These are phyloP conservation scores for Congeria kusceri DNA, from an alignment of 2,888 invertebrate species.

Conservation along the genomic window DNA sequence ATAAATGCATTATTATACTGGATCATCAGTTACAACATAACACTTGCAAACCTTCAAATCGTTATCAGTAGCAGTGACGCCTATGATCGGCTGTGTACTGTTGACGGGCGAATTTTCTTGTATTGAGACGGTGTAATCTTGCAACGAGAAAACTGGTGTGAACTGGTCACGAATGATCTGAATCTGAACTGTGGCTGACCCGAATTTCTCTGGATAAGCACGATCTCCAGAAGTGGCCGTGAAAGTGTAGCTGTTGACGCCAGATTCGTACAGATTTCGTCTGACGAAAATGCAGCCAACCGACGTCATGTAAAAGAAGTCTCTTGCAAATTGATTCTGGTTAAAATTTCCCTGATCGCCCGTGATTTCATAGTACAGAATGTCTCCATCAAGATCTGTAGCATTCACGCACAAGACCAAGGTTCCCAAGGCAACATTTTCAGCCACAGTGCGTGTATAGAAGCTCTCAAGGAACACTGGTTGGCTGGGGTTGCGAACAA, in stretches of 20 bases:
- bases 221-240: conserved; percentile 67
- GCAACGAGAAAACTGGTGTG: conserved; percentile 51
- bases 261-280: conserved; percentile 43
- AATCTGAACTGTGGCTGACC: conserved; percentile 69
- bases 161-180: conserved; percentile 66
- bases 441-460: conserved; percentile 68
- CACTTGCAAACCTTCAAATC: conserved; percentile 53
- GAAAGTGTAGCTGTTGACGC: conserved; percentile 61
- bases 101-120: conserved; percentile 61
- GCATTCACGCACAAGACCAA: conserved; percentile 89
- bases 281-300: conserved; percentile 68
- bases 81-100: conserved; percentile 50
- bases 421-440: conserved; percentile 84
- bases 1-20: no score
- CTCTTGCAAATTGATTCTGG: conserved; percentile 33
- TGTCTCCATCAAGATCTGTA: conserved; percentile 70
- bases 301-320: conserved; percentile 53
- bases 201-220: conserved; percentile 69
- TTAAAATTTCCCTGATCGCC: conserved; percentile 17
- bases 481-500: conserved; percentile 72
- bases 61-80: conserved; percentile 65
- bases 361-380: conserved; percentile 58
- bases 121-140: conserved; percentile 53
- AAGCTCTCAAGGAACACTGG: conserved; percentile 64
- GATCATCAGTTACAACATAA: no score